Conservation (phyloP, 2,113 vertebrate species). For the Rhea pennata region DNA sequence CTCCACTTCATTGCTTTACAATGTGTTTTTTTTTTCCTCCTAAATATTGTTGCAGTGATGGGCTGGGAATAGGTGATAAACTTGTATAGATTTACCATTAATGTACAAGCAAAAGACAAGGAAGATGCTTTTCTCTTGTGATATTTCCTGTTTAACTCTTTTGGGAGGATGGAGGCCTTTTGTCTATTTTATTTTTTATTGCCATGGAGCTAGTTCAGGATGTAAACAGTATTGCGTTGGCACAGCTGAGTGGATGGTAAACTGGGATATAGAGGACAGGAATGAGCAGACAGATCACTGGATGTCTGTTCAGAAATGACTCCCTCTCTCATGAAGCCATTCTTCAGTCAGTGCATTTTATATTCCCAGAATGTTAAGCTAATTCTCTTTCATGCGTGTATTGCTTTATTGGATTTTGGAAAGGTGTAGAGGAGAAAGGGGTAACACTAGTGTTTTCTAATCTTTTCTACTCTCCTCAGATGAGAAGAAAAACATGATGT, state of each 20-base stretch:
- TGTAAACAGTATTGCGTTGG: too few species aligned
- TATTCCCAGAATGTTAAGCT: neutral
- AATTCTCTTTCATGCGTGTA: neutral
- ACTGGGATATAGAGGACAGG: fast-evolving
- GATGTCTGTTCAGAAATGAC: neutral
- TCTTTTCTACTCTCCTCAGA: neutral
- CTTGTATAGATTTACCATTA: fast-evolving
- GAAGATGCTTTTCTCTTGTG: fast-evolving
- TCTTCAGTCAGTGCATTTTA: neutral
- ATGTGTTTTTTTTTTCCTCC: neutral
- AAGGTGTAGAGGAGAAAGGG: neutral
- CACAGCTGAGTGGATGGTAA: neutral
- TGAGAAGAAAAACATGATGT: neutral
- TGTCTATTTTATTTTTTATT: neutral
- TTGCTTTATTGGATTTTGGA: neutral
- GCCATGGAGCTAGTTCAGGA: neutral
- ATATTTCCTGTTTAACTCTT: neutral
- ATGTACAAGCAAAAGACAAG: neutral
- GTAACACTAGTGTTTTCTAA: neutral
- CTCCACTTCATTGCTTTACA: neutral
- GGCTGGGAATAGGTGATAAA: neutral
- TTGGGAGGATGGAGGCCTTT: neutral
- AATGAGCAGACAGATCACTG: neutral
- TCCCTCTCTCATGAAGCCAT: fast-evolving
- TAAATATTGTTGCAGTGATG: neutral